Percentiles rank a stretch among this genome's conserved stretches.
Evolutionary conservation across 1,140 invertebrate genomes (phyloP).

Genomic region (Cotesia glomerata): DNA sequence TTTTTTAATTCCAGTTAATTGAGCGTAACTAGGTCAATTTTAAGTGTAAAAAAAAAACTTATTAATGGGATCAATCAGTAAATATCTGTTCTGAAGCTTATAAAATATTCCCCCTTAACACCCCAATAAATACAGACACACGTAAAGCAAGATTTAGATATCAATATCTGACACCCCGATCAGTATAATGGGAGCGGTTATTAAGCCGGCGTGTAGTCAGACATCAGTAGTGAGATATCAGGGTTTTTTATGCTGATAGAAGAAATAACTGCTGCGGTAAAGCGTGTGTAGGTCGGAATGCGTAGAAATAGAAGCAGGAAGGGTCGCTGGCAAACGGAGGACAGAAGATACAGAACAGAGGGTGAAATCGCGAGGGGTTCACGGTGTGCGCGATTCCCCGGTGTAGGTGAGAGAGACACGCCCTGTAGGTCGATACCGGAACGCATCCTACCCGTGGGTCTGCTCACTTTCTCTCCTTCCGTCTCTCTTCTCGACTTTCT

Average conservation of each 20-base stretch:
- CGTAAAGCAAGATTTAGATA: too few relatives aligned
- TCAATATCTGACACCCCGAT: too few relatives aligned
- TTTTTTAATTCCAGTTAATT: too few relatives aligned
- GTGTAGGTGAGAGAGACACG: slow-evolving; percentile 46
- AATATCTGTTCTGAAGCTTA: too few relatives aligned
- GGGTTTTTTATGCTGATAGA: too few relatives aligned
- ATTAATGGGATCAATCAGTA: too few relatives aligned
- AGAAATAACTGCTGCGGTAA: too few relatives aligned
- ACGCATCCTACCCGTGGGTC: slow-evolving; percentile 39
- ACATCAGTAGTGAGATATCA: not conserved
- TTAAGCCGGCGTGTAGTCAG: not conserved
- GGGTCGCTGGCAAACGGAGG: slow-evolving; percentile 27
- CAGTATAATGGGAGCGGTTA: too few relatives aligned
- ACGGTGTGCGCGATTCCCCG: slow-evolving; percentile 47
- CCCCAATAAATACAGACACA: too few relatives aligned
- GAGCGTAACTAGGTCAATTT: too few relatives aligned
- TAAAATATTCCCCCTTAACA: too few relatives aligned
- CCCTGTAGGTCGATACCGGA: slow-evolving; percentile 51
- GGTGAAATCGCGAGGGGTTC: slow-evolving; percentile 28
- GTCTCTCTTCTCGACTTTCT: not conserved
- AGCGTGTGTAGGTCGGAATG: slow-evolving; percentile 1
- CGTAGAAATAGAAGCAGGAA: slow-evolving; percentile 11
- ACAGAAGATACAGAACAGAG: not conserved
- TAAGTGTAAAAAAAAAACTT: too few relatives aligned
- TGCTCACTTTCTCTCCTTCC: not conserved